phyloP scores from a whole-genome alignment of 2,888 invertebrate genomes.

The Hirtodrosophila duncani region DNA sequence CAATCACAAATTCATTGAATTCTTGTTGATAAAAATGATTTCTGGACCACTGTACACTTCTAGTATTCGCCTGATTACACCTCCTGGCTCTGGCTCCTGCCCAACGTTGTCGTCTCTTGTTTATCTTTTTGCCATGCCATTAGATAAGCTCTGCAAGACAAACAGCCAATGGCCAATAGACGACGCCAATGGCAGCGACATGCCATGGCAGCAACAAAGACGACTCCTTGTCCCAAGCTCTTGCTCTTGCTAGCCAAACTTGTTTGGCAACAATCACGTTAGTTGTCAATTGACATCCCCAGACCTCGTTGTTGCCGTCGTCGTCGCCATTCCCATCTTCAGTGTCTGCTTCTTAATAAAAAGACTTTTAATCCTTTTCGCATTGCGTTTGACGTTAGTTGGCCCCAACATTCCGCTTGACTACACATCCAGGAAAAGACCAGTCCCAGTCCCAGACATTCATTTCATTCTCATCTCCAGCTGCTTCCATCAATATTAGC shows the following conservation, averaged over 20 bases:
- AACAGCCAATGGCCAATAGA: conserved; percentile 54
- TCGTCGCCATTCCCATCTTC: not conserved
- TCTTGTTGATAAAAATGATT: no score
- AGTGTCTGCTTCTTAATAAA: conserved; percentile 55
- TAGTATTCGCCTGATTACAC: no score
- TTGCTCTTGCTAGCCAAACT: conserved; percentile 45
- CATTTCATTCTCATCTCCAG: not conserved
- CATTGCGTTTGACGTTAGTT: conserved; percentile 70
- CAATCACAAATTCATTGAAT: no score
- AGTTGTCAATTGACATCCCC: conserved; percentile 35
- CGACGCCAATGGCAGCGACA: conserved; percentile 24
- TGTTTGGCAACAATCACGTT: conserved; percentile 52
- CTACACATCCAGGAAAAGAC: conserved; percentile 21
- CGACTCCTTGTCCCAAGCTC: conserved; percentile 33
- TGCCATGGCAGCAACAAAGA: conserved; percentile 11
- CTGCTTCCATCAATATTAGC: conserved; percentile 47
- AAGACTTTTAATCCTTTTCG: conserved; percentile 75
- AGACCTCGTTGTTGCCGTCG: conserved; percentile 20
- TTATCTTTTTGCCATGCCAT: conserved; percentile 62
- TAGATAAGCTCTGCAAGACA: conserved; percentile 67
- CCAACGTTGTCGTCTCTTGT: conserved; percentile 52
- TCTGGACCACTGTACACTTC: no score
- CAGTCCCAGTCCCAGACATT: conserved; percentile 17
- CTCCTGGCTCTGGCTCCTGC: no score
- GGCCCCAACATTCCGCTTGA: conserved; percentile 51